Conservation (phyloP, 2,888 invertebrate genomes). For the Lucinisca nassula region DNA sequence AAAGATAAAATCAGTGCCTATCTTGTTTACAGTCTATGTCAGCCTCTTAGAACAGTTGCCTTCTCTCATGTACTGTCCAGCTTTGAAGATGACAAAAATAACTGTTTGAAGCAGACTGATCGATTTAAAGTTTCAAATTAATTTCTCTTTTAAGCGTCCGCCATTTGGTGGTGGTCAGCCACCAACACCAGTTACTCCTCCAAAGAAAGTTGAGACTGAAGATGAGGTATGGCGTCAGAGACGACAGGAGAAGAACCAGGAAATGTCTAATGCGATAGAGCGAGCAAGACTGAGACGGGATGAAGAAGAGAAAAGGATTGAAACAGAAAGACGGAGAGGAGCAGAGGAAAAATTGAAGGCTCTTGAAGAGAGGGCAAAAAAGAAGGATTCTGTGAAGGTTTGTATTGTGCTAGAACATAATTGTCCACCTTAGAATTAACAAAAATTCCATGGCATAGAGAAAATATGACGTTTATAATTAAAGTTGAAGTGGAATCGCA, state of each 20-base stretch:
- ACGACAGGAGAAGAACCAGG: constrained; percentile 90
- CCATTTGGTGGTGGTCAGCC: constrained; percentile 3
- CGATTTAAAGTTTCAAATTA: too few relatives aligned
- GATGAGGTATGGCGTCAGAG: constrained; percentile 93
- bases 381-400: constrained; percentile 86
- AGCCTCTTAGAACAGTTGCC: too few relatives aligned
- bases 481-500: too few relatives aligned
- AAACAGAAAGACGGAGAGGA: constrained; percentile 88
- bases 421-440: too few relatives aligned
- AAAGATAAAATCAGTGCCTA: too few relatives aligned
- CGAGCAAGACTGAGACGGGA: constrained; percentile 94
- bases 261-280: constrained; percentile 91
- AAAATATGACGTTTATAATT: too few relatives aligned
- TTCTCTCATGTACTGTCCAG: too few relatives aligned
- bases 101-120: too few relatives aligned
- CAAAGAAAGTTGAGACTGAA: constrained; percentile 88
- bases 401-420: too few relatives aligned
- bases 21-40: too few relatives aligned
- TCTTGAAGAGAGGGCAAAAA: constrained; percentile 90
- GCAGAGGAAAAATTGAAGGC: constrained; percentile 92
- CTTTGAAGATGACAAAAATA: too few relatives aligned
- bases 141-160: constrained; percentile 7
- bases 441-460: too few relatives aligned
- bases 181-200: constrained; percentile 63
- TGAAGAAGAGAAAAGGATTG: constrained; percentile 93